Evolutionary conservation across 2,888 invertebrate species (phyloP), one percentile per base, ranked within the genome.

Genomic region (Mimas tiliae): DNA sequence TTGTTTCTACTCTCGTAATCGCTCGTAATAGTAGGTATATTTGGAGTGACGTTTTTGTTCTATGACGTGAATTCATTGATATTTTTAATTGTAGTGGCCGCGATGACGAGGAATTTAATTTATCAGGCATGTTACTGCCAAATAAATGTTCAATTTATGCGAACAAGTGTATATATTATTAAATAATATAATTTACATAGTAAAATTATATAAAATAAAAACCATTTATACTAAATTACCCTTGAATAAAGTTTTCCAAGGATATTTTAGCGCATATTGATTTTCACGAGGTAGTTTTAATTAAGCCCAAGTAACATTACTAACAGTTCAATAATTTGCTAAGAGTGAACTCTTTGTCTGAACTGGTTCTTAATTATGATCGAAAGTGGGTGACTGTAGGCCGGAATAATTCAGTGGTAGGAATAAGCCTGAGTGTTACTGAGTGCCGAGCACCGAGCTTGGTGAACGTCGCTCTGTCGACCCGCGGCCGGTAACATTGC

Each of bases 381-480:
- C 84, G 87, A 86, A 90, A 90, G 90, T 91, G 84, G 87, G 90
- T 87, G 89, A 89, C 82, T 89, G 86, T 81, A 85, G 81, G 74
- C 75, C 69, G 67, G 75, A 74, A 74, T 75, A 67, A 72, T 74
- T 68, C 70, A 70, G 77, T 72, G 74, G 79, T 79, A 80, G 78
- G 80, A 81, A 82, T 80, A 84, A 78, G 77, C 76, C 69, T 69
- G 75, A 75, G 76, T 81, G 77, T 81, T 74, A 75, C 72, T 68
- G 67, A 63, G 71, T 74, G 75, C 72, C 69, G 67, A 63, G 71
- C 73, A 74, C 72, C 70, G 67, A 63, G 70, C 73, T 63, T 74
- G 74, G 85, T 82, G 83, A 86, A 82, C 80, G 86, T 82, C 74
- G 75, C 83, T 73, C 80, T 79, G 77, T 74, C 73, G 72, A 1